A percentile compares a stretch with the other conserved stretches of the same genome.
Evolutionary conservation across 2,797 vertebrate species (phyloP).

Genomic region (Eleutherodactylus coqui): DNA sequence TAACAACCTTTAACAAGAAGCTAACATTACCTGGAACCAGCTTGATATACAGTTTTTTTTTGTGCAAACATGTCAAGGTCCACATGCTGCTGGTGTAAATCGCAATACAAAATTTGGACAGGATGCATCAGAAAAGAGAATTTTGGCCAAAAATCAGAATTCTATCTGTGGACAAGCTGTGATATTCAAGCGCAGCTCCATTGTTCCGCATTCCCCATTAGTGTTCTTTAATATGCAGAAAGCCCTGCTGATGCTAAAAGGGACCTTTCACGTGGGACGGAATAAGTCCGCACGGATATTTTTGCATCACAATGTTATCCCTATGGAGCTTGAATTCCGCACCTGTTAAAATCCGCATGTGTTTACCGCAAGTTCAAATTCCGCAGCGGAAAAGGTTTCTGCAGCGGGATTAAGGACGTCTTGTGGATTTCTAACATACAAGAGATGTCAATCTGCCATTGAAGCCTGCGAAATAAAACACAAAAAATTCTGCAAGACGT

Average conservation of each 20-base stretch:
- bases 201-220: slow-evolving; percentile 39
- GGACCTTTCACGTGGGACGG: too few species aligned
- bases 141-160: slow-evolving; percentile 10
- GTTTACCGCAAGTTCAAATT: too few species aligned
- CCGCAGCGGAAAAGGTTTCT: too few species aligned
- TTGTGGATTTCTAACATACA: too few species aligned
- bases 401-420: too few species aligned
- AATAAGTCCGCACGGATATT: too few species aligned
- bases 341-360: too few species aligned
- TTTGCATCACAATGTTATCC: too few species aligned
- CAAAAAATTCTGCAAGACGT: too few species aligned
- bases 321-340: too few species aligned
- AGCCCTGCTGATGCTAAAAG: slow-evolving; percentile 44
- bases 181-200: slow-evolving; percentile 15
- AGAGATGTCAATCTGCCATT: too few species aligned
- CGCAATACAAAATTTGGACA: slow-evolving; percentile 26
- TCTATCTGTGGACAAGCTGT: background rate
- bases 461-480: too few species aligned
- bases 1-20: slow-evolving; percentile 5
- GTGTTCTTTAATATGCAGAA: slow-evolving; percentile 32
- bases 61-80: slow-evolving; percentile 36
- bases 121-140: slow-evolving; percentile 20
- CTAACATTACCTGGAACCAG: background rate
- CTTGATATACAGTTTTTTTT: slow-evolving; percentile 5
- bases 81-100: slow-evolving; percentile 46